A percentile compares a stretch with the other conserved stretches of the same genome.
Conservation (phyloP, 23 tunicate genomes). For the Oikopleura vanhoeffeni region DNA sequence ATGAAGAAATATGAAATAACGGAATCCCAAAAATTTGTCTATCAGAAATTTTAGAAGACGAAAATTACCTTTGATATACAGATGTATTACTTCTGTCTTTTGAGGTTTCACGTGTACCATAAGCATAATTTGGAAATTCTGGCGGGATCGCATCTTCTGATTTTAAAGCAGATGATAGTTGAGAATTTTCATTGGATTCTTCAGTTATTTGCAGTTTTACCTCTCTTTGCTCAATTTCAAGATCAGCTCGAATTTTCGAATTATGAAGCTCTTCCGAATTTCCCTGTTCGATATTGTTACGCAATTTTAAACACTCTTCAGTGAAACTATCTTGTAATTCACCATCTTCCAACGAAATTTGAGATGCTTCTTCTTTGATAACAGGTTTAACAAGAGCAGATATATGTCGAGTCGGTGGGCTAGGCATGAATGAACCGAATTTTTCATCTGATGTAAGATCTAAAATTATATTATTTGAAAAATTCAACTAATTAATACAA, state of each 20-base stretch:
- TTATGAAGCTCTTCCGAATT: not conserved
- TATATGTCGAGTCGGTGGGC: not conserved
- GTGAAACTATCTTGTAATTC: not conserved
- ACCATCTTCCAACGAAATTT: not conserved
- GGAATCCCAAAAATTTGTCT: no score
- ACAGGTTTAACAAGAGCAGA: not conserved
- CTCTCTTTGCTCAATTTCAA: constrained; percentile 1
- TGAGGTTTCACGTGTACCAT: not conserved
- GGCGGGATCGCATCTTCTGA: not conserved
- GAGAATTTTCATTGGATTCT: not conserved
- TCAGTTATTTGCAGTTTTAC: not conserved
- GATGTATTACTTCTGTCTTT: not conserved
- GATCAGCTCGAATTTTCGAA: not conserved
- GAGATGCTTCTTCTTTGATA: not conserved
- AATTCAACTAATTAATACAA: not conserved
- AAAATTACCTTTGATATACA: no score
- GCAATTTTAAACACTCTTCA: not conserved
- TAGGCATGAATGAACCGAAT: constrained; percentile 9
- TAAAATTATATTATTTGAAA: not conserved
- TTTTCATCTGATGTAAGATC: not conserved
- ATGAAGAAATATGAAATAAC: no score
- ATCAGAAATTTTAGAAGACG: no score
- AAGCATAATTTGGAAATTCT: not conserved
- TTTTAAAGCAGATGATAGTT: not conserved
- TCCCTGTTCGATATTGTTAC: not conserved